Evolutionary conservation across 2,888 invertebrate species (phyloP).

Genomic region (Pandemis corylana): DNA sequence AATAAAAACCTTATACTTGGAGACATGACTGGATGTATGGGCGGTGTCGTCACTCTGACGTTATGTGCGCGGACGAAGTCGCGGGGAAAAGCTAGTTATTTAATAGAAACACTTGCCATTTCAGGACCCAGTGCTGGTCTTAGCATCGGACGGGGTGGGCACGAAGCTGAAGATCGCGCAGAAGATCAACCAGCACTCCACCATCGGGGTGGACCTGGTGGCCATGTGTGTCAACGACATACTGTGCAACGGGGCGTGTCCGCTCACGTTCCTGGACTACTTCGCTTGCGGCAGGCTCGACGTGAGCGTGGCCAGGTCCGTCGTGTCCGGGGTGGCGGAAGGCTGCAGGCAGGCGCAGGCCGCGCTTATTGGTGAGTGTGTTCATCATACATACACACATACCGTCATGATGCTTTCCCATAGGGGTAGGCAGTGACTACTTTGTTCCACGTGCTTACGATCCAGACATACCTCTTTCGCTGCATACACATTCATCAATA

Average conservation of each 20-base stretch:
- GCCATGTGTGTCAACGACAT: constrained; percentile 99
- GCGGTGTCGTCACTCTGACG: too few relatives aligned
- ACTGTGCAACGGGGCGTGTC: constrained; percentile 97
- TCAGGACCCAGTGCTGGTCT: constrained; percentile 93
- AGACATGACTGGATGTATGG: too few relatives aligned
- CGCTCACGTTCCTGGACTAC: constrained; percentile 98
- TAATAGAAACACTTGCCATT: too few relatives aligned
- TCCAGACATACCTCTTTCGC: too few relatives aligned
- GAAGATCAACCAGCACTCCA: constrained; percentile 89
- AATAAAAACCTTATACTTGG: too few relatives aligned
- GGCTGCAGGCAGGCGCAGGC: constrained; percentile 94
- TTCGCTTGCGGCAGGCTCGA: constrained; percentile 95
- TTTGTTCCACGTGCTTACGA: too few relatives aligned
- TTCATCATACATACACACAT: background rate
- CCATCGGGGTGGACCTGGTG: constrained; percentile 97
- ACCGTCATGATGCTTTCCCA: too few relatives aligned
- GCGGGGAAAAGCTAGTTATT: too few relatives aligned
- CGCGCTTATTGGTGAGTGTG: constrained; percentile 90
- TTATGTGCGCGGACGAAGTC: too few relatives aligned
- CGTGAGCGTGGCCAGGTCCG: constrained; percentile 87
- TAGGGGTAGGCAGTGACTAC: too few relatives aligned
- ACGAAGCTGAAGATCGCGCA: constrained; percentile 98
- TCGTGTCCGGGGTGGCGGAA: constrained; percentile 92
- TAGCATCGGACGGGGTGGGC: constrained; percentile 99
- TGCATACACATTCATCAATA: too few relatives aligned